Evolutionary conservation across 2,113 vertebrate genomes (phyloP), one percentile per base, ranked within the genome.

Genomic region (Raja brachyura): DNA sequence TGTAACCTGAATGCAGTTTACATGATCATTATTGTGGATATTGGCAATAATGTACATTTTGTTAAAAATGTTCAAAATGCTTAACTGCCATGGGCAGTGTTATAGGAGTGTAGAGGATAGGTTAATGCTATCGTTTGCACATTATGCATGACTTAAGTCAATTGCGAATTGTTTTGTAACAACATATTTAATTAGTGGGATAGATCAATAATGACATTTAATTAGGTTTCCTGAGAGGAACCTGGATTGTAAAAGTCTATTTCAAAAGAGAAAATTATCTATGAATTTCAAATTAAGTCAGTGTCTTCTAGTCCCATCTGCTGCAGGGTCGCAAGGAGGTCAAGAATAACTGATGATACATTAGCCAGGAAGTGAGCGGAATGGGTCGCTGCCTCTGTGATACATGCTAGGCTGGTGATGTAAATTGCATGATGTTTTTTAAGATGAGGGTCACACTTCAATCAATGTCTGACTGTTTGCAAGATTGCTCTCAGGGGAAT

Each of bases 301-400:
- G 66, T 73, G 90, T 92, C 90, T 92, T 73, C 63, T 10, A 74
- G 31, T 92, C 66, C 90, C 90, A 92, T 92, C 90, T 92, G 90
- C 68, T 92, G 73, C 90, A 92, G 68, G 90, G 90, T 92, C 90
- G 73, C 33, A 28, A 22, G 68, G 90, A 92, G 90, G 90, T 92
- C 90, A 92, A 22, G 68, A 92, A 74, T 73, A 92, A 92, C 90
- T 92, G 90, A 92, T 92, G 90, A 92, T 92, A 92, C 90, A 74
- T 92, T 92, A 92, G 90, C 73, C 68, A 74, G 68, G 90, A 92
- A 92, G 90, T 48, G 68, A 48, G 39, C 54, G 22, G 68, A 92
- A 92, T 25, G 68, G 68, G 66, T 92, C 20, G 66, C 20, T 92
- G 90, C 90, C 54, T 92, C 70, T 92, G 90, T 92, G 90, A 74